These are phyloP conservation scores for Serranus cabrilla DNA, from an alignment of 2,797 vertebrate species.

Conservation along the genomic window DNA sequence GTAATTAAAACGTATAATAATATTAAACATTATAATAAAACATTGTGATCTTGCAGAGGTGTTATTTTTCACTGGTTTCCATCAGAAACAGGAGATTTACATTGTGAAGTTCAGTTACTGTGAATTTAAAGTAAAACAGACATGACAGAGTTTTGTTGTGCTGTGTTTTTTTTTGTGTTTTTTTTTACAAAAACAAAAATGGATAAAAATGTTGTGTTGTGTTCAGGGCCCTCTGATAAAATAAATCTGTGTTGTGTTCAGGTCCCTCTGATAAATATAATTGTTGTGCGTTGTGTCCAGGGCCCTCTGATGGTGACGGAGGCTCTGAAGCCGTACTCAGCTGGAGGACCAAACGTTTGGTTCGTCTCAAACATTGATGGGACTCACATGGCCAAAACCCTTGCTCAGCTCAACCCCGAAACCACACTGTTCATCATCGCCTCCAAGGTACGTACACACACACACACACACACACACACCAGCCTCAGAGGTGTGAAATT, in stretches of 20 bases:
- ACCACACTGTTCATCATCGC: slow-evolving; percentile 95
- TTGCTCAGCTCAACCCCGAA: slow-evolving; percentile 90
- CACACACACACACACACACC: neutral
- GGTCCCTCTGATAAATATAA: neutral
- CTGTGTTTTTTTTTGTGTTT: too few relatives aligned
- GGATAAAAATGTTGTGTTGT: neutral
- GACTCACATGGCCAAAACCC: slow-evolving; percentile 95
- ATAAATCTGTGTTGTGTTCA: neutral
- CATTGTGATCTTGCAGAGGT: too few relatives aligned
- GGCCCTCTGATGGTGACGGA: slow-evolving; percentile 98
- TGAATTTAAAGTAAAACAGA: too few relatives aligned
- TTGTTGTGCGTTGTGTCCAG: slow-evolving; percentile 49
- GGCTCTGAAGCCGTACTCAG: slow-evolving; percentile 94
- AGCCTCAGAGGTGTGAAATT: too few relatives aligned
- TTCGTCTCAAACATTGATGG: slow-evolving; percentile 99
- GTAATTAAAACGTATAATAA: too few relatives aligned
- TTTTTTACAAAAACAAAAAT: too few relatives aligned
- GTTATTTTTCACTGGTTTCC: too few relatives aligned
- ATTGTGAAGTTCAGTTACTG: too few relatives aligned
- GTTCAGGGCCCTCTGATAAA: neutral
- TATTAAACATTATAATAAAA: too few relatives aligned
- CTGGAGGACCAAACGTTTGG: slow-evolving; percentile 94
- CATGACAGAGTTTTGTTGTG: too few relatives aligned
- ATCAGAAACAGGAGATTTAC: too few relatives aligned
- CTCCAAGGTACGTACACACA: slow-evolving; percentile 89